These are phyloP conservation scores for Lates japonicus DNA, from an alignment of 2,797 vertebrate species.

Conservation along the genomic window DNA sequence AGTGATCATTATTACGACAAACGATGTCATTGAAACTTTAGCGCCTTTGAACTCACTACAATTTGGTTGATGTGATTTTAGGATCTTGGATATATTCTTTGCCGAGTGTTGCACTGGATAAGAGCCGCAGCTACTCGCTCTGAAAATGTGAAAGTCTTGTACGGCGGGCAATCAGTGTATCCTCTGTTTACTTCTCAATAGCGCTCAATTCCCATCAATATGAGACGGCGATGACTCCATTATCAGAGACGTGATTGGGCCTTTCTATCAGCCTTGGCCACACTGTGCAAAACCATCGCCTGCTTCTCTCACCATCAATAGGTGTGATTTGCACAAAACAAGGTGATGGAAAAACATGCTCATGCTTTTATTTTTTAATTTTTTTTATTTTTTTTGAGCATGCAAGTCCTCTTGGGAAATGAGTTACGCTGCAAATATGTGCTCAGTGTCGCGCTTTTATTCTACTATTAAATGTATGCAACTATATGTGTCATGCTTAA, in stretches of 20 bases:
- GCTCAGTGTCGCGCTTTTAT: background rate
- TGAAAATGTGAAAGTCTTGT: conserved; percentile 58
- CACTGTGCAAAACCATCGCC: conserved; percentile 72
- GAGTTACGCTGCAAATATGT: conserved; percentile 23
- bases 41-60: conserved; percentile 12
- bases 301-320: conserved; percentile 79
- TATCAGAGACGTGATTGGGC: conserved; percentile 81
- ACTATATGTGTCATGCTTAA: conserved; percentile 18
- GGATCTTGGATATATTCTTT: conserved; percentile 61
- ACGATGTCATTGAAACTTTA: background rate
- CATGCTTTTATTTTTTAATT: conserved; percentile 28
- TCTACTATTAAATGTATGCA: conserved; percentile 30
- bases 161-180: conserved; percentile 76
- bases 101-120: conserved; percentile 15
- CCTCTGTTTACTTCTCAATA: conserved; percentile 81
- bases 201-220: conserved; percentile 80
- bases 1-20: conserved; percentile 25
- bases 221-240: conserved; percentile 74
- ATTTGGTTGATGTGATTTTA: conserved; percentile 1
- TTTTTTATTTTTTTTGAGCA: conserved; percentile 4
- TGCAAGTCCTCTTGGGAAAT: conserved; percentile 22
- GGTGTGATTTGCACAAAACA: conserved; percentile 83
- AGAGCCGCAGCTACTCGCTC: conserved; percentile 52
- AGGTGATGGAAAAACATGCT: conserved; percentile 68
- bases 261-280: conserved; percentile 82